Evolutionary conservation across 1,140 invertebrate genomes (phyloP).

Genomic region (Lasioglossum baleicum): DNA sequence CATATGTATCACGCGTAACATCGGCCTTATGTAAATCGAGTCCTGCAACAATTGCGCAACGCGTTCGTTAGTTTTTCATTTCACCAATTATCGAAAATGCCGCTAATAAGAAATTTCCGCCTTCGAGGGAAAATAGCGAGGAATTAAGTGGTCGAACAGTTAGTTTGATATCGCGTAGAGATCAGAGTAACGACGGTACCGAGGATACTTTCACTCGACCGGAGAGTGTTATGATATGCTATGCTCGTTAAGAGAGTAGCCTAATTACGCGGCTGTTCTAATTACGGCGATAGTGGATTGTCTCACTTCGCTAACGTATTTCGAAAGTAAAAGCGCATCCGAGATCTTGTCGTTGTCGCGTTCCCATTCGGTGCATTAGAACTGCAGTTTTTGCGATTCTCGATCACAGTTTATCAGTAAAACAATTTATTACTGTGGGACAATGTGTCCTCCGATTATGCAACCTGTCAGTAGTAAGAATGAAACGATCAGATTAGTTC

Average conservation of each 20-base stretch:
- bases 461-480: no score
- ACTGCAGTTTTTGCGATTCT: not conserved
- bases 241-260: conserved; percentile 29
- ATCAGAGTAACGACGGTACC: not conserved
- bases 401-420: not conserved
- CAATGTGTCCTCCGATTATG: no score
- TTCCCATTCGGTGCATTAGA: not conserved
- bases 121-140: not conserved
- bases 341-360: not conserved
- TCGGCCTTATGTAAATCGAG: conserved; percentile 13
- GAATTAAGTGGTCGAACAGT: not conserved
- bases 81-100: not conserved
- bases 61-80: not conserved
- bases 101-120: not conserved
- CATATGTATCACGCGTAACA: conserved; percentile 2
- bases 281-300: conserved; percentile 25
- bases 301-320: conserved; percentile 4
- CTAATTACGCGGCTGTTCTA: conserved; percentile 35
- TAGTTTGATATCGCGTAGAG: not conserved
- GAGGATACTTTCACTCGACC: conserved; percentile 37
- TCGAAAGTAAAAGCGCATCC: conserved; percentile 32
- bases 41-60: not conserved
- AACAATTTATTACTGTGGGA: no score
- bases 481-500: no score
- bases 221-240: conserved; percentile 42